A percentile compares a stretch with the other conserved stretches of the same genome.
Evolutionary conservation across 2,888 invertebrate species (phyloP).

Genomic region (Zaprionus obscuricornis): DNA sequence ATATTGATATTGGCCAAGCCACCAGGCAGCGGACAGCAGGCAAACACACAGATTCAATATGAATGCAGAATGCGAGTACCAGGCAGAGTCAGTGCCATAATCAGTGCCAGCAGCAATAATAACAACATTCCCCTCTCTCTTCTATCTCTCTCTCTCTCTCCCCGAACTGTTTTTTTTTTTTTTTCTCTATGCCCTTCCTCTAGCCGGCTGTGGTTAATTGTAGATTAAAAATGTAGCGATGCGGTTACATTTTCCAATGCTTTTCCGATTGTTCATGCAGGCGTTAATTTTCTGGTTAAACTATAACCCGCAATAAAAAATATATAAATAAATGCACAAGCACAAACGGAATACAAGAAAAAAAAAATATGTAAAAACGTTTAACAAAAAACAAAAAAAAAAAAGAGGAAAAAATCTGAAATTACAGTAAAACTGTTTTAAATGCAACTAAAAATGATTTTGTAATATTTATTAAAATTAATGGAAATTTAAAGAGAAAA

Average conservation of each 20-base stretch:
- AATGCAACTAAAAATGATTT: too few relatives aligned
- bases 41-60: not conserved
- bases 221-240: constrained; percentile 80
- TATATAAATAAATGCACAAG: not conserved
- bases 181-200: too few relatives aligned
- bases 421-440: not conserved
- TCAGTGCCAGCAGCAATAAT: too few relatives aligned
- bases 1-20: constrained; percentile 68
- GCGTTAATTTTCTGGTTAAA: constrained; percentile 81
- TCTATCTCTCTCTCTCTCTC: too few relatives aligned
- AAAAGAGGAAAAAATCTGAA: not conserved
- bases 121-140: too few relatives aligned
- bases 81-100: too few relatives aligned
- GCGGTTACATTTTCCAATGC: constrained; percentile 59
- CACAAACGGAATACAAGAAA: not conserved
- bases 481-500: too few relatives aligned
- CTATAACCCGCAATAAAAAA: constrained; percentile 44
- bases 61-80: too few relatives aligned
- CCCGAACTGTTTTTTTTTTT: too few relatives aligned
- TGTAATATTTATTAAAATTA: too few relatives aligned
- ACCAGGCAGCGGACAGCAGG: not conserved
- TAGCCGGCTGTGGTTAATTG: constrained; percentile 78
- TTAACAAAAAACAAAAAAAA: too few relatives aligned
- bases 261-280: constrained; percentile 61
- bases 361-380: not conserved